Conservation (phyloP, 37 sponge, comb jelly and placozoan species). For the Hormiphora californensis region DNA sequence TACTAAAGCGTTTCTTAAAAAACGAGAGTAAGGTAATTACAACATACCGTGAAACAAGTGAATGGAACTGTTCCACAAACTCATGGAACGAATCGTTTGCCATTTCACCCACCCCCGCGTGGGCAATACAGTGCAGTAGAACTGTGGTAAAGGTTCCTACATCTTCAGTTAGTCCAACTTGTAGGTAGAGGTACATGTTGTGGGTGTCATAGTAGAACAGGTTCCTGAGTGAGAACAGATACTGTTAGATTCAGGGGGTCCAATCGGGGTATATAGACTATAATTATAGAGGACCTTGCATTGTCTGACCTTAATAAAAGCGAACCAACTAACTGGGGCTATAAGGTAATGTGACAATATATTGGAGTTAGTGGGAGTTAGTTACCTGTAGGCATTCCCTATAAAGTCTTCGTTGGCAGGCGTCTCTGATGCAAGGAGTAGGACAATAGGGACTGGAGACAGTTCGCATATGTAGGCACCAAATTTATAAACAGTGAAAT, state of each 20-base stretch:
- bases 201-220: conserved; percentile 20
- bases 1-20: no score
- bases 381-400: conserved; percentile 16
- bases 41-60: neutral
- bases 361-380: no score
- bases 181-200: conserved; percentile 8
- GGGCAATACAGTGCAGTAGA: neutral
- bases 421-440: neutral
- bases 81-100: neutral
- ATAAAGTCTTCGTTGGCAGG: neutral
- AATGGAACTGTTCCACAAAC: neutral
- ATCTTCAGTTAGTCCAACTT: neutral
- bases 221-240: no score
- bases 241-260: no score
- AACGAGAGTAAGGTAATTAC: no score
- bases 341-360: no score
- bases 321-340: no score
- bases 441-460: neutral
- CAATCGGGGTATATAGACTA: no score
- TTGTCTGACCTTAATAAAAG: no score
- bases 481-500: neutral
- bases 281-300: no score
- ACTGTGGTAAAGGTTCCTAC: neutral
- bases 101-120: neutral
- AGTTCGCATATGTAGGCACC: neutral